Conservation (phyloP, 2,113 vertebrate genomes). For the Chloroceryle aenea region DNA sequence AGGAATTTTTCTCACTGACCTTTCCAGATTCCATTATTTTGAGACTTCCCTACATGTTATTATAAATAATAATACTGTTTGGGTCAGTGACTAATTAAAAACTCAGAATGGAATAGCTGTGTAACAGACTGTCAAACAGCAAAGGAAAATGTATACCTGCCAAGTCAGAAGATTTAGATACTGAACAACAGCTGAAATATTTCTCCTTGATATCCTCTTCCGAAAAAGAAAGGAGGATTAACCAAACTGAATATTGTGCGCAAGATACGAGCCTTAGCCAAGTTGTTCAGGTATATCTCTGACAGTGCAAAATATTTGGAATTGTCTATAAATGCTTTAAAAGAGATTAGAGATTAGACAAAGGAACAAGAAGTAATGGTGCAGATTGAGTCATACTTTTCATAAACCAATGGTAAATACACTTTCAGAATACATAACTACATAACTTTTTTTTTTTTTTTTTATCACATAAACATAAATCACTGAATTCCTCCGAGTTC, state of each 20-base stretch:
- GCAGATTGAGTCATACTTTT: neutral
- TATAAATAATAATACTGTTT: neutral
- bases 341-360: neutral
- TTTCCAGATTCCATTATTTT: neutral
- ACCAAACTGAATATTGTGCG: neutral
- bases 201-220: neutral
- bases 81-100: neutral
- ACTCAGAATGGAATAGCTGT: neutral
- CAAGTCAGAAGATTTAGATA: neutral
- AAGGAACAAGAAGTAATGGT: neutral
- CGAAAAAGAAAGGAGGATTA: neutral
- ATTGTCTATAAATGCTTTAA: neutral
- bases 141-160: neutral
- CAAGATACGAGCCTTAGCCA: neutral
- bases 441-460: neutral
- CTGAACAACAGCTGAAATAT: neutral
- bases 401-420: neutral
- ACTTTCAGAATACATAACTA: neutral
- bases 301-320: neutral
- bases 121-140: neutral
- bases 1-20: neutral
- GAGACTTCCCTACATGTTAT: neutral
- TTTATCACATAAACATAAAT: neutral
- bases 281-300: neutral
- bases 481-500: neutral